Evolutionary conservation across 2,797 vertebrate genomes (phyloP), one percentile per base, ranked within the genome.

Genomic region (Hemitrygon akajei): DNA sequence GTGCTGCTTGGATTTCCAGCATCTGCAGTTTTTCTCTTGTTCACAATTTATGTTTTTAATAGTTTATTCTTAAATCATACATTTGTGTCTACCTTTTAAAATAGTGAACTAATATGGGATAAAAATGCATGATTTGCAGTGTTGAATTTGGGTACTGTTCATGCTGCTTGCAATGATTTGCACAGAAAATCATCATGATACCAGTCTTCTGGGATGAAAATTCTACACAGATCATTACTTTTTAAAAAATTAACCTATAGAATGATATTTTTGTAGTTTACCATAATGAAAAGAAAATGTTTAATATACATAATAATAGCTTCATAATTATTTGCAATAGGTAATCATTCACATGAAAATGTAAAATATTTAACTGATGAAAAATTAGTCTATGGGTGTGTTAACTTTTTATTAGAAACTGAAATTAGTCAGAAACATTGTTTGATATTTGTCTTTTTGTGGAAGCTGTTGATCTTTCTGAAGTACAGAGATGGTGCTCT

Each of bases 391-490:
- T 27, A 75, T 30, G 30, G 56, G 73, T 30, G 47, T 30, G 93
- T 80, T 93, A 93, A 30, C 20, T 63, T 80, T 93, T 93, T 93
- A 93, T 77, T 93, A 69, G 77, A 69, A n/a, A 66, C 60, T 10
- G 56, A 75, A 73, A 94, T 1, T 60, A 87, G 22, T 63, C 3
- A 56, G 27, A 56, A 56, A 93, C 18, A 14, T 93, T 37, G 77
- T 86, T 86, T 84, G 40, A 86, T 86, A 56, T 27, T 86, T 60
- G 56, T 6, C 25, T 30, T 56, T 75, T 47, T n/a, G 47, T 69
- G 16, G 56, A 93, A 76, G 6, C 91, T 93, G 47, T 93, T 93
- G 91, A 84, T n/a, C 34, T 71, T 34, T 66, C 10, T 69, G 63
- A 94, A 73, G 14, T n/a, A 22, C 63, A 87, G 40, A 73, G 25